A percentile compares a stretch with the other conserved stretches of the same genome.
Conservation (phyloP, 2,113 vertebrate species). For the Papio anubis region DNA sequence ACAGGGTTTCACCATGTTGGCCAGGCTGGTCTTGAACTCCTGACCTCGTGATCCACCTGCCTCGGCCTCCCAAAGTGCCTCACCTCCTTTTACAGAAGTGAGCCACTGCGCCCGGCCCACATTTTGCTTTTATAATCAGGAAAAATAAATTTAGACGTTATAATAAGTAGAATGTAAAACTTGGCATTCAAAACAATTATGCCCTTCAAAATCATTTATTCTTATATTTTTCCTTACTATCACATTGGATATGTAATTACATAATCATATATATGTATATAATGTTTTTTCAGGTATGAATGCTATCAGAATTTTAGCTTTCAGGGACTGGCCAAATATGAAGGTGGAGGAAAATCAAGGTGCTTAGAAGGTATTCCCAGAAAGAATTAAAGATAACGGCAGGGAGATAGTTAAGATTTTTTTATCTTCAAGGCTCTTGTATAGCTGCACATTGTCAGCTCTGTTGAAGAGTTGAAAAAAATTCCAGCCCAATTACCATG, state of each 20-base stretch:
- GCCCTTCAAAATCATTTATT: not conserved
- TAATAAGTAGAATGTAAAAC: not conserved
- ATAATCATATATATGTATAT: not conserved
- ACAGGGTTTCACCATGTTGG: too few species aligned
- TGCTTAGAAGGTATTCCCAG: not conserved
- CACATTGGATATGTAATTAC: not conserved
- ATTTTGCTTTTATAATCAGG: slow-evolving; percentile 13
- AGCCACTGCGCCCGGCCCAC: too few species aligned
- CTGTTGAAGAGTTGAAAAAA: not conserved
- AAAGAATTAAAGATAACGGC: not conserved
- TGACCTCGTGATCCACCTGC: not conserved
- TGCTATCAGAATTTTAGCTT: not conserved
- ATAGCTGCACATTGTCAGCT: not conserved
- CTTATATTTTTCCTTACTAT: not conserved
- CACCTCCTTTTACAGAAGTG: not conserved
- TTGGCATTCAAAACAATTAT: not conserved
- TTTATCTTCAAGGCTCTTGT: not conserved
- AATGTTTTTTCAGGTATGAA: not conserved
- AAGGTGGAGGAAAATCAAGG: not conserved
- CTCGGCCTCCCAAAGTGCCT: not conserved
- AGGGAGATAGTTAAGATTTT: not conserved
- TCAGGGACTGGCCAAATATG: not conserved
- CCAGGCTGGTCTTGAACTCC: not conserved
- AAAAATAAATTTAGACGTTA: not conserved
- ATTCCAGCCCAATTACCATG: not conserved